Evolutionary conservation across 2,888 invertebrate genomes (phyloP), one percentile per base, ranked within the genome.

Genomic region (Liodrosophila aerea): DNA sequence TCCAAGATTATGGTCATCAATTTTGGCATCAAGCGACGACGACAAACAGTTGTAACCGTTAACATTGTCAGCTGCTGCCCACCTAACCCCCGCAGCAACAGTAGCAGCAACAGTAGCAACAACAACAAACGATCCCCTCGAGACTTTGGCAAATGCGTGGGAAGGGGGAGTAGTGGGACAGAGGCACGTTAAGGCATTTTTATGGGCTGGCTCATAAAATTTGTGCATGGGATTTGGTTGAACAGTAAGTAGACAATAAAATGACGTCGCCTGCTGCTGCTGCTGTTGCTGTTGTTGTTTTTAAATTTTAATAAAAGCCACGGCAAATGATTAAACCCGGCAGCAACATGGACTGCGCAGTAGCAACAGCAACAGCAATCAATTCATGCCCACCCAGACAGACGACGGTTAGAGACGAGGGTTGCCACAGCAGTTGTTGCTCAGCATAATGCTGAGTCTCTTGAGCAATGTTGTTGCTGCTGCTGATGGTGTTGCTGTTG

Each of bases 1-100:
- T 73, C 22, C 65, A 86, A 87, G 86, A 85, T 87, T 87, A 87
- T 86, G 83, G 85, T 74, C 88, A 87, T 87, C 88, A 87, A 87
- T 87, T 87, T 86, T 75, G 83, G 88, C 80, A 87, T 87, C 86
- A 83, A 73, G 69, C 73, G 60, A 64, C 77, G 70, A 65, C 80
- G 61, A 60, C 70, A 76, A 81, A 76, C 85, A 80, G 83, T 77
- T 77, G 72, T 77, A 78, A 75, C 76, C 76, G 83, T 77, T 65
- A 76, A 77, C 83, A 77, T 69, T 83, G 84, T 80, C 81, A 73
- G 84, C 70, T 64, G 58, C 73, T 76, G 40, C 44, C 40, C 27
- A 9, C 31, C 52, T 11, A 12, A 33, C 31, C 39, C 49, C 51
- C 33, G 11, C 47, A 49, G 18, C 46, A 50, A 11, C 49, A 46